phyloP scores from a whole-genome alignment of 1,140 invertebrate species.

The Melanaphis sacchari region DNA sequence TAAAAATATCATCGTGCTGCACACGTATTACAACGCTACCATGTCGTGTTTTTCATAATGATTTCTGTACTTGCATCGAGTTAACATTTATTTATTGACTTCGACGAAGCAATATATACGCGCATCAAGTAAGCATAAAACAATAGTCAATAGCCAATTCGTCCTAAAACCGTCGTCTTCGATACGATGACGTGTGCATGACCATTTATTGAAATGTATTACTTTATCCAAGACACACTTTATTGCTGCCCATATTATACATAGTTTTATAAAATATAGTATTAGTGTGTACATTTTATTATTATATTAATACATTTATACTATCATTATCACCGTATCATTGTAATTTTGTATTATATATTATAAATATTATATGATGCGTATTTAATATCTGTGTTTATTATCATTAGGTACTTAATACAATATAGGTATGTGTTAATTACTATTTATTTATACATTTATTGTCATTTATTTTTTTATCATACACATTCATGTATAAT shows the following conservation, averaged over 20 bases:
- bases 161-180: neutral
- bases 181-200: neutral
- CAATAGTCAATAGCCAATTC: neutral
- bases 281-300: neutral
- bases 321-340: neutral
- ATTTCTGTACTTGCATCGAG: neutral
- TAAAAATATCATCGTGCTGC: neutral
- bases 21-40: neutral
- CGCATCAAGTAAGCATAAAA: neutral
- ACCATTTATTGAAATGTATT: constrained; percentile 16
- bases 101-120: neutral
- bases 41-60: neutral
- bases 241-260: neutral
- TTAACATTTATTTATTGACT: neutral
- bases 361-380: neutral
- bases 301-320: constrained; percentile 1
- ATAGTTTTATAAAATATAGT: neutral
- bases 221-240: neutral
- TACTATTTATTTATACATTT: constrained; percentile 5
- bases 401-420: constrained; percentile 10
- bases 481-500: neutral
- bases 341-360: constrained; percentile 10
- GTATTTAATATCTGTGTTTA: neutral
- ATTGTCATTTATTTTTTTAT: constrained; percentile 17
- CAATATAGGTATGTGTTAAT: neutral